Evolutionary conservation across 2,113 vertebrate genomes (phyloP).

Genomic region (Paedocypris sp.): DNA sequence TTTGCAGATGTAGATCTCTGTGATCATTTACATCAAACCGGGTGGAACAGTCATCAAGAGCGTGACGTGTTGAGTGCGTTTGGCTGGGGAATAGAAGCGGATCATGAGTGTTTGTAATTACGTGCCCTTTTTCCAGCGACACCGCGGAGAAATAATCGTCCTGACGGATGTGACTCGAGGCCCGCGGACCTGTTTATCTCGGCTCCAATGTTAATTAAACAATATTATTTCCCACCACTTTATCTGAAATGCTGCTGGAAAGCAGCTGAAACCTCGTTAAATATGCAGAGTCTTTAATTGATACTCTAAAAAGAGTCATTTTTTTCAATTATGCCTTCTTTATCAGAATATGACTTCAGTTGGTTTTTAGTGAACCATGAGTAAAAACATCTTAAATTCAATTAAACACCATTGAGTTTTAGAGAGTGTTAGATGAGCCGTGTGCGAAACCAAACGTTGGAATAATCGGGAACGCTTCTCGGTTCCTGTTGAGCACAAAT

Average conservation of each 20-base stretch:
- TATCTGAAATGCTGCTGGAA: slow-evolving; percentile 22
- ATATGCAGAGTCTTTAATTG: slow-evolving; percentile 16
- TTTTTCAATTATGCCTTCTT: slow-evolving; percentile 27
- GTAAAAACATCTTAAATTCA: slow-evolving; percentile 26
- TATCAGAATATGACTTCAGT: slow-evolving; percentile 25
- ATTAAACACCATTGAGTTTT: slow-evolving; percentile 17
- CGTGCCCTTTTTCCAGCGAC: slow-evolving; percentile 22
- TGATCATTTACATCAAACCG: slow-evolving; percentile 1
- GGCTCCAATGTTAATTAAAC: slow-evolving; percentile 28
- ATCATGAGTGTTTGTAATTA: slow-evolving; percentile 20
- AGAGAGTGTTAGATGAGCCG: neutral
- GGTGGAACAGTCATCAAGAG: neutral
- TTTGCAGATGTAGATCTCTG: slow-evolving; percentile 14
- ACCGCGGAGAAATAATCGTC: slow-evolving; percentile 19
- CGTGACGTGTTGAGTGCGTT: neutral
- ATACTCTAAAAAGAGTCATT: slow-evolving; percentile 22
- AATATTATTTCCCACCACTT: slow-evolving; percentile 23
- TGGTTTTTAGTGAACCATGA: slow-evolving; percentile 20
- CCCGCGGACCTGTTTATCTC: slow-evolving; percentile 35
- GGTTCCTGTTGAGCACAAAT: too few relatives aligned
- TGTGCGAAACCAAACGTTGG: neutral
- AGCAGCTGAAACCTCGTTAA: neutral
- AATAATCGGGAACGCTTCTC: neutral
- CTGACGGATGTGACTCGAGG: slow-evolving; percentile 12
- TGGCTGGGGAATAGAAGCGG: neutral